phyloP scores from a whole-genome alignment of 2,113 vertebrate species.

The Cisticola juncidis region DNA sequence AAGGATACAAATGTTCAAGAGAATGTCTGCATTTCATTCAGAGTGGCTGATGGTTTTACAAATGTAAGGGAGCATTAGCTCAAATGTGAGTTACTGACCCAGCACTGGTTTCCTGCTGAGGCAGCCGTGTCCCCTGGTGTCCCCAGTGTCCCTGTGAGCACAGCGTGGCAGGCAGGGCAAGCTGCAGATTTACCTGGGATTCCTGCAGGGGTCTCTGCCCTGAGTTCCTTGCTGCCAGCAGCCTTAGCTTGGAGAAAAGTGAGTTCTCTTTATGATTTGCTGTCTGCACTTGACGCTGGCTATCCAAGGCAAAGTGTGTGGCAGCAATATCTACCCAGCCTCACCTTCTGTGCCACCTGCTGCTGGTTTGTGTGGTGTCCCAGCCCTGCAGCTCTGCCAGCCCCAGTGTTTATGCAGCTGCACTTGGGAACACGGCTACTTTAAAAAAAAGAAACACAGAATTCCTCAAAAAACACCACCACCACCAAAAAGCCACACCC shows the following conservation, averaged over 20 bases:
- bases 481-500: neutral
- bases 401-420: neutral
- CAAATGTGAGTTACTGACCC: neutral
- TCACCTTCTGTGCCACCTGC: constrained; percentile 1
- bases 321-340: neutral
- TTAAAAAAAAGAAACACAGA: neutral
- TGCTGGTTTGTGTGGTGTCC: constrained; percentile 16
- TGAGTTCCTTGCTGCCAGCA: neutral
- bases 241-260: neutral
- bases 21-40: neutral
- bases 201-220: neutral
- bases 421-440: neutral
- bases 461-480: accelerated
- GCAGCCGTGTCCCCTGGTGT: neutral
- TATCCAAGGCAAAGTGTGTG: neutral
- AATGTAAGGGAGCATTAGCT: neutral
- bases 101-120: accelerated
- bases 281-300: neutral
- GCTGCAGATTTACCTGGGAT: neutral
- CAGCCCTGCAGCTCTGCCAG: neutral
- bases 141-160: neutral
- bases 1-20: neutral
- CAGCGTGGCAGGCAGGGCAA: neutral
- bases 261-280: neutral
- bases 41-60: neutral